Base-by-base conservation (phyloP, 2,113 vertebrate species). In the Amazona vittata region DNA sequence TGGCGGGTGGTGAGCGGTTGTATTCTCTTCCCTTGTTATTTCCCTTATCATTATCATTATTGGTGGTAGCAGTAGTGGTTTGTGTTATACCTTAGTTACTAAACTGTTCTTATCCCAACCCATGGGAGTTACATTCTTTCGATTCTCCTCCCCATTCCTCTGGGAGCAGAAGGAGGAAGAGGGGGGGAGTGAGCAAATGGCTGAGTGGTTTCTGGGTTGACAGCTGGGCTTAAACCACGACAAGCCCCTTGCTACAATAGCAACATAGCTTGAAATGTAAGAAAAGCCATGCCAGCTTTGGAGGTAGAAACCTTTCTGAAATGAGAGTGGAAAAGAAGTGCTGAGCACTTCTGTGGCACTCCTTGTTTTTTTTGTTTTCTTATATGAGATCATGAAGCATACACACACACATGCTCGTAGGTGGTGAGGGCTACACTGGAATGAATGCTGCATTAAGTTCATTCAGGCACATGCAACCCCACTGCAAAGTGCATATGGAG, bases 391-490 rank as follows among this genome's bases (percentile, higher is more conserved):
- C 8, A 55, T 29, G 19, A 12, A 60, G 77, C 18, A 7, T 33
- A 24, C 13, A 33, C 18, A 55, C 21, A 24, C 19, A 24, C 2
- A 2, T 1, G 6, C 6, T 9, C 43, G 44, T 52, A 71, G 15
- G 29, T 12, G 20, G 19, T 24, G 24, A 63, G 33, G 53, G 11
- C 24, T 35, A 33, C 1, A 43, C 25, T 22, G 7, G 19, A 63
- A 46, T 18, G 20, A 80, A 31, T 31, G 35, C 75, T 60, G 52
- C 50, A 47, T 26, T 50, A 26, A 10, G 12, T n/a, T 83, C 24
- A 8, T n/a, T 77, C 33, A 26, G 6, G 11, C 11, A 19, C 0
- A 0, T 14, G 37, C 37, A 89, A 49, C 71, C 49, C 20, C 37
- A 28, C 14, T 55, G 35, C 49, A 65, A 70, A 15, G 15, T 44